Evolutionary conservation across 2,113 vertebrate genomes (phyloP).

Genomic region (Tricholaema leucomelas): DNA sequence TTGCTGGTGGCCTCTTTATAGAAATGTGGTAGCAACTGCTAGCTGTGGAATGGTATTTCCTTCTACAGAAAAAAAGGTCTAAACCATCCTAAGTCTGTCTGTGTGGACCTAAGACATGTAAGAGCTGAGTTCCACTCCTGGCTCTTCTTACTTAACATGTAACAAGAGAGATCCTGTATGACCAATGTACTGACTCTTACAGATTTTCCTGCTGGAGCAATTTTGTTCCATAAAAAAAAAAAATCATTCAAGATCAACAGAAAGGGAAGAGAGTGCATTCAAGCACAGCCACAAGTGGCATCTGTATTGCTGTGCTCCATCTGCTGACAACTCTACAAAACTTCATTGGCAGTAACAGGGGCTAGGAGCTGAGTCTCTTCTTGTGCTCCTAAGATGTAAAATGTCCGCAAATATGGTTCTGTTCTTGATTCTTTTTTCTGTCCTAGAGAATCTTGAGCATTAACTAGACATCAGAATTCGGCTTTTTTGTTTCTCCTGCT

Average conservation of each 20-base stretch:
- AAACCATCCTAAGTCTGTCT: neutral
- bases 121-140: neutral
- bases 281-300: fast-evolving
- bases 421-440: neutral
- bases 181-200: neutral
- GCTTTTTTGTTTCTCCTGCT: neutral
- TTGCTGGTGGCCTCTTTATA: neutral
- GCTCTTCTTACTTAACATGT: neutral
- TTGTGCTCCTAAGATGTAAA: neutral
- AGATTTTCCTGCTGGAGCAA: neutral
- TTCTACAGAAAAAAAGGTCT: neutral
- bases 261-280: neutral
- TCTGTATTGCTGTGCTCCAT: neutral
- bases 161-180: neutral
- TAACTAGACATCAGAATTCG: neutral
- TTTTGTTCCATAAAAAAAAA: neutral
- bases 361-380: neutral
- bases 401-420: neutral
- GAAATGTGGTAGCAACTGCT: neutral
- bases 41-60: neutral
- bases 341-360: neutral
- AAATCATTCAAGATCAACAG: neutral
- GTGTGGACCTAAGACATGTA: neutral
- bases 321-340: neutral
- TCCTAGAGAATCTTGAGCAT: neutral